Evolutionary conservation across 2,888 invertebrate genomes (phyloP).

Genomic region (Lasioglossum morio): DNA sequence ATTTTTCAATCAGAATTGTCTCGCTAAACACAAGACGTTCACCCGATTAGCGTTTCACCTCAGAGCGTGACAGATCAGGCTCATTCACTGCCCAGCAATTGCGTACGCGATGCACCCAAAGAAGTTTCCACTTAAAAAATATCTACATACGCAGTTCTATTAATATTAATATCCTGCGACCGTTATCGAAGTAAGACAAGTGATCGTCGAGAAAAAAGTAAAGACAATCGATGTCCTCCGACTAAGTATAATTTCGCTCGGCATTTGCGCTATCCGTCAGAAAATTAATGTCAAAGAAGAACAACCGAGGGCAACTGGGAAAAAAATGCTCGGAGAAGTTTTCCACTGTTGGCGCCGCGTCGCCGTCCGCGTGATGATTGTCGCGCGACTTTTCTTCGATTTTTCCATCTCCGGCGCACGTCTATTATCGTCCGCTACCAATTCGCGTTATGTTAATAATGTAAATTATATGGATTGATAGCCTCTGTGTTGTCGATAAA

Average conservation of each 20-base stretch:
- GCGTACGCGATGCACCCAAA: too few species aligned
- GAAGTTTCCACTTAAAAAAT: too few species aligned
- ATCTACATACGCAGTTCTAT: too few species aligned
- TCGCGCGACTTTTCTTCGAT: background rate
- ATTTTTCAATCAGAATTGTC: too few species aligned
- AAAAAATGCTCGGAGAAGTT: slow-evolving; percentile 25
- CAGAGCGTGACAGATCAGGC: too few species aligned
- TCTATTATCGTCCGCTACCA: background rate
- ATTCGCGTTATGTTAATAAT: slow-evolving; percentile 11
- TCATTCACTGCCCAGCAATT: too few species aligned
- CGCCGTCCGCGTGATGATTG: background rate
- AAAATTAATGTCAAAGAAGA: background rate
- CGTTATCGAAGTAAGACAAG: too few species aligned
- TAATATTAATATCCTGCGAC: too few species aligned
- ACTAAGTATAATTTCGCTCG: background rate
- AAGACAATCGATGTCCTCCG: too few species aligned
- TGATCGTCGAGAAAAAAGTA: too few species aligned
- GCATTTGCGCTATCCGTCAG: background rate
- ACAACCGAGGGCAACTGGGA: background rate
- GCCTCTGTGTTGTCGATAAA: slow-evolving; percentile 43
- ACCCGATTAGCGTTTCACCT: too few species aligned
- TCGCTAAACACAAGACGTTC: too few species aligned
- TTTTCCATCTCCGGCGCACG: background rate
- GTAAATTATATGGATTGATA: slow-evolving; percentile 26
- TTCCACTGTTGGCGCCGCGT: slow-evolving; percentile 27